Evolutionary conservation across 2,888 invertebrate species (phyloP), one percentile per base, ranked within the genome.

Genomic region (Serrognathus titanus): DNA sequence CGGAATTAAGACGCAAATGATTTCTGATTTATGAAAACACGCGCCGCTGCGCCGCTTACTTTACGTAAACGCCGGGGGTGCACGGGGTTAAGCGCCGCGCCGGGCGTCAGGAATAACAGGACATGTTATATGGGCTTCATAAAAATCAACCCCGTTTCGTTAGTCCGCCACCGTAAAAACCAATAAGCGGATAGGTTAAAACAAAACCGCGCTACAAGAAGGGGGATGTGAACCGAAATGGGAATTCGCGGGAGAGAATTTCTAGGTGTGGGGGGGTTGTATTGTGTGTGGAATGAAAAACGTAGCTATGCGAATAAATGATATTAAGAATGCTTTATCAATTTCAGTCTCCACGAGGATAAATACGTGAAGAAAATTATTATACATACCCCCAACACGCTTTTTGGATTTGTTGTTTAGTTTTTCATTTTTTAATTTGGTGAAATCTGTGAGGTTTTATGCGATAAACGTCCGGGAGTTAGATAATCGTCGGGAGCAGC

Each of bases 131-230:
- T 57, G 57, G 24, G 61, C 59, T 61, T 63, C 60, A 58, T 58
- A 62, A 63, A 53, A 57, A 53, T 62, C 63, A 63, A 62, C 60
- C 55, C 53, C 53, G 61, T 58, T 61, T 48, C 57, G 59, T 53
- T 56, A 56, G 53, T 52, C 57, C 55, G 58, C 59, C 61, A 61
- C 53, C 60, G 60, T 61, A 63, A 65, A 65, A 63, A 65, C 65
- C 65, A 65, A 65, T 65, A 65, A 65, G 63, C 65, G 65, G 58
- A 54, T 59, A 59, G 60, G 65, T 63, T 65, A 63, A 65, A 65
- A 65, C 63, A 65, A 65, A 65, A 65, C 65, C 65, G 63, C 63
- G 61, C 59, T 61, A 62, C 62, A 63, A 63, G 62, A 62, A 63
- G 62, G 63, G n/a, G 62, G 55, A 52, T 35, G 59, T 50, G 61